phyloP scores from a whole-genome alignment of 2,888 invertebrate genomes.

The Microchrysa polita region DNA sequence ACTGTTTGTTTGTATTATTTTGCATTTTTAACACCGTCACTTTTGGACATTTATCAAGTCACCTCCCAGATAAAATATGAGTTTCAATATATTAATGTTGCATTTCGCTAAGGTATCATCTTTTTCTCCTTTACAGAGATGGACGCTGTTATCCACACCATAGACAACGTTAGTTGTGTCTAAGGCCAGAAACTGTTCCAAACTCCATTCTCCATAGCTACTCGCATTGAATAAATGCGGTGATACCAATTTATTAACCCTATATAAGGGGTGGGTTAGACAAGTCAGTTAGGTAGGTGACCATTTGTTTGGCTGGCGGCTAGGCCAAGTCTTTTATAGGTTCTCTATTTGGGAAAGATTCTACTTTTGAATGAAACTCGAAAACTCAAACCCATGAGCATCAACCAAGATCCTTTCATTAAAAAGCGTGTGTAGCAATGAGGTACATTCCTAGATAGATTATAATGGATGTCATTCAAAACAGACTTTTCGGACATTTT shows the following conservation, averaged over 20 bases:
- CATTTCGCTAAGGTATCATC: slow-evolving; percentile 29
- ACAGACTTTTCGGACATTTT: too few species aligned
- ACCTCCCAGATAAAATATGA: slow-evolving; percentile 48
- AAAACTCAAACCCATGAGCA: too few species aligned
- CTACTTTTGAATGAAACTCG: too few species aligned
- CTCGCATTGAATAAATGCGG: background rate
- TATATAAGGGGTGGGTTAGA: too few species aligned
- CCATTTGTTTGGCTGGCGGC: too few species aligned
- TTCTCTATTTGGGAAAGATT: too few species aligned
- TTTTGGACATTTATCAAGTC: slow-evolving; percentile 50
- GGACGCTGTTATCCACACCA: background rate
- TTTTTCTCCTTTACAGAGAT: slow-evolving; percentile 1
- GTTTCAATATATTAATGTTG: slow-evolving; percentile 46
- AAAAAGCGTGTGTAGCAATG: too few species aligned
- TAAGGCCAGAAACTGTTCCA: slow-evolving; percentile 1
- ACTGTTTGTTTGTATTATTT: slow-evolving; percentile 50
- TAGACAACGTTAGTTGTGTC: slow-evolving; percentile 13
- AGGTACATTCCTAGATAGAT: too few species aligned
- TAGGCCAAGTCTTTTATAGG: too few species aligned
- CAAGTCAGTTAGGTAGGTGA: too few species aligned
- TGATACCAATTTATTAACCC: slow-evolving; percentile 15
- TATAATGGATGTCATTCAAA: too few species aligned
- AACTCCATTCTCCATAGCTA: background rate
- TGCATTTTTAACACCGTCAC: slow-evolving; percentile 50
- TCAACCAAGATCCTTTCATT: too few species aligned